Evolutionary conservation across 2,797 vertebrate genomes (phyloP).

Genomic region (Falco novaeseelandiae): DNA sequence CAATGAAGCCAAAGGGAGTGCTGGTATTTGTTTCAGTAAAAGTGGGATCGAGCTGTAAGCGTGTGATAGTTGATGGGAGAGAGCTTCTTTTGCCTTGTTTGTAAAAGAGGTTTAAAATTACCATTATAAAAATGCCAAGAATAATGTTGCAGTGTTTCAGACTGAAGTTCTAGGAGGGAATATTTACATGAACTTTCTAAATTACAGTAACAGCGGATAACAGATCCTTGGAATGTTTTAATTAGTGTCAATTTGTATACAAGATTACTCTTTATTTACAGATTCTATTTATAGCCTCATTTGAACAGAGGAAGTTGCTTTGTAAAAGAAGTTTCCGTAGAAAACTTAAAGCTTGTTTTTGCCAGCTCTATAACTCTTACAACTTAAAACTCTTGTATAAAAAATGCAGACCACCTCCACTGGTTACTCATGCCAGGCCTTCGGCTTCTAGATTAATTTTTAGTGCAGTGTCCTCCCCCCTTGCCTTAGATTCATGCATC

Average conservation of each 20-base stretch:
- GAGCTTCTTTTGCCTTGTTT: neutral
- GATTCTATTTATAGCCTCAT: constrained; percentile 26
- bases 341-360: neutral
- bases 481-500: neutral
- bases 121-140: neutral
- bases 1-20: neutral
- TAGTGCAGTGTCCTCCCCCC: neutral
- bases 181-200: constrained; percentile 4
- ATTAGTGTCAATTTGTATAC: constrained; percentile 21
- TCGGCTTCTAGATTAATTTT: neutral
- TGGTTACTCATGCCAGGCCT: neutral
- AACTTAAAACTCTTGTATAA: neutral
- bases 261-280: neutral
- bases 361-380: neutral
- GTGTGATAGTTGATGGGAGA: neutral
- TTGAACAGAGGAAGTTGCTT: constrained; percentile 31
- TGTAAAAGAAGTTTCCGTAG: constrained; percentile 5
- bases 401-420: neutral
- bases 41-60: neutral
- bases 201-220: neutral
- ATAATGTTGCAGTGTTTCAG: neutral
- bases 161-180: neutral
- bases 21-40: neutral
- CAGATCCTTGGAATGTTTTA: neutral
- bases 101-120: neutral